phyloP scores from a whole-genome alignment of 2,888 invertebrate genomes.

The Apamea sordens region DNA sequence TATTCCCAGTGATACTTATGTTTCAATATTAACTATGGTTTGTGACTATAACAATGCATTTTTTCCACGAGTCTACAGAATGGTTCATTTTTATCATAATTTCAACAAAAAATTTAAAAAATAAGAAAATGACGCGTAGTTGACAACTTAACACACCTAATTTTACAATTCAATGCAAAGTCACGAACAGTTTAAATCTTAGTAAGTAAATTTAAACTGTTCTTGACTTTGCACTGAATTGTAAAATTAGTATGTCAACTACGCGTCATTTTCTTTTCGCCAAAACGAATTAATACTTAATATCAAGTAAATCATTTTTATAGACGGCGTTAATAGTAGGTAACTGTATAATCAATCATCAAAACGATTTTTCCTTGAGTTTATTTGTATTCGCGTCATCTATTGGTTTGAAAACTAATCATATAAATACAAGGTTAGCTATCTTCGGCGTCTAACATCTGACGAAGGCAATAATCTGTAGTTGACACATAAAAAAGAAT shows the following conservation, averaged over 20 bases:
- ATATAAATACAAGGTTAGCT: conserved; percentile 23
- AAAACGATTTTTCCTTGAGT: conserved; percentile 13
- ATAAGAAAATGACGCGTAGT: too few species aligned
- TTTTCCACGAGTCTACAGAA: conserved; percentile 2
- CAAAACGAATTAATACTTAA: neutral
- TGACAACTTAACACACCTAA: too few species aligned
- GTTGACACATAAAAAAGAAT: neutral
- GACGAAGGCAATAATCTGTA: conserved; percentile 20
- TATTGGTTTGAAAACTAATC: conserved; percentile 23
- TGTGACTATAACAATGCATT: conserved; percentile 16
- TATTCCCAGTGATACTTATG: conserved; percentile 49
- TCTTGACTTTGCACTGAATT: conserved; percentile 9
- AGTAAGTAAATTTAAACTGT: neutral
- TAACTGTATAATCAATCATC: neutral
- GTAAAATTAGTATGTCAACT: conserved; percentile 14
- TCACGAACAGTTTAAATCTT: neutral
- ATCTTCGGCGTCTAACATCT: neutral
- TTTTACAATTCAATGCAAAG: too few species aligned
- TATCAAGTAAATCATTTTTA: conserved; percentile 22
- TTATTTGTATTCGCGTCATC: conserved; percentile 17
- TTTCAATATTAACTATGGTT: conserved; percentile 20
- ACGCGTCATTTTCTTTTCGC: neutral
- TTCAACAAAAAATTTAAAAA: conserved; percentile 25
- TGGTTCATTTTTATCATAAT: neutral
- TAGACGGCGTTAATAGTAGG: neutral